phyloP scores from a whole-genome alignment of 1,140 invertebrate species.

The Drosophila sturtevanti region DNA sequence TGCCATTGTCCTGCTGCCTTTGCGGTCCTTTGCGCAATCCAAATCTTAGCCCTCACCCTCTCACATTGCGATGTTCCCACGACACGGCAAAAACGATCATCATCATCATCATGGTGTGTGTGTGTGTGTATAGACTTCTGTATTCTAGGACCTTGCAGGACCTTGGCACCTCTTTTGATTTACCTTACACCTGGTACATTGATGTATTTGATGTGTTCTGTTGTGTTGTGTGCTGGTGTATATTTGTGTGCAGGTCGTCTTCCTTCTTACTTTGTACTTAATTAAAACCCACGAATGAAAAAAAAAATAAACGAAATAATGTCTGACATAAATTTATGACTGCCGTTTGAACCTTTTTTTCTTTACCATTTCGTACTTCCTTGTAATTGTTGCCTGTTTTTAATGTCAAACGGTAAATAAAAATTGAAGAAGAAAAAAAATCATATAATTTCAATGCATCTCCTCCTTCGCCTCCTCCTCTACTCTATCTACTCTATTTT shows the following conservation, averaged over 20 bases:
- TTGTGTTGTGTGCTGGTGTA: no score
- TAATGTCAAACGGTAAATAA: conserved; percentile 51
- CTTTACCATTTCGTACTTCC: conserved; percentile 52
- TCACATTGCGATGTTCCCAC: conserved; percentile 56
- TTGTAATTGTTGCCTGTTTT: conserved; percentile 64
- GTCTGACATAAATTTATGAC: conserved; percentile 71
- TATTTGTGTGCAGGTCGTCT: conserved; percentile 63
- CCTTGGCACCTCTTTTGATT: conserved; percentile 61
- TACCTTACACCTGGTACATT: conserved; percentile 55
- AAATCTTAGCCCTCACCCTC: neutral
- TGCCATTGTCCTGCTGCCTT: conserved; percentile 31
- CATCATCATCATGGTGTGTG: neutral
- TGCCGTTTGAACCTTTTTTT: conserved; percentile 35
- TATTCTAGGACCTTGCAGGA: conserved; percentile 20
- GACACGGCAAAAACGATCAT: conserved; percentile 19
- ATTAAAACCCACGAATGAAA: conserved; percentile 54
- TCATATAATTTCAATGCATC: conserved; percentile 58
- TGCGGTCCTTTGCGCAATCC: conserved; percentile 72
- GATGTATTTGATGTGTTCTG: conserved; percentile 30
- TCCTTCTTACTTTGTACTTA: conserved; percentile 54
- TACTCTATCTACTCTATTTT: conserved; percentile 18
- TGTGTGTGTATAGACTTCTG: conserved; percentile 30
- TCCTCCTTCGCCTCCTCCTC: conserved; percentile 15
- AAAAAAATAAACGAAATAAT: neutral
- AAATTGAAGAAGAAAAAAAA: conserved; percentile 37